phyloP scores from a whole-genome alignment of 1,140 invertebrate species.

The Anoplophora glabripennis region DNA sequence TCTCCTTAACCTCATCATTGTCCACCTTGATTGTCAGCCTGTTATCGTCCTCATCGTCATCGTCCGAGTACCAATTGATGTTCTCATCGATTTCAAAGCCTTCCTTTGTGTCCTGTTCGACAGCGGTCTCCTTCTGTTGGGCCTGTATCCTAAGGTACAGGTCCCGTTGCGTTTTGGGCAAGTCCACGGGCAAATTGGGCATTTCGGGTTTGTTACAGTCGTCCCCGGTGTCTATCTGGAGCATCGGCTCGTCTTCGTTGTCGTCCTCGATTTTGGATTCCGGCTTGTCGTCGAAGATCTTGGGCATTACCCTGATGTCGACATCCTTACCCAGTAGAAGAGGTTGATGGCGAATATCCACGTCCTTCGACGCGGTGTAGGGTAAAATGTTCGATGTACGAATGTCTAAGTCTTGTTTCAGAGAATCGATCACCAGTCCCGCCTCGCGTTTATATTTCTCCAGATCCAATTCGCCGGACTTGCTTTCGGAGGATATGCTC shows the following conservation, averaged over 20 bases:
- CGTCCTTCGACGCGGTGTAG: slow-evolving; percentile 39
- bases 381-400: slow-evolving; percentile 19
- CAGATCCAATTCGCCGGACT: slow-evolving; percentile 4
- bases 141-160: slow-evolving; percentile 67
- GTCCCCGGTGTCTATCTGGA: slow-evolving; percentile 24
- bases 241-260: slow-evolving; percentile 23
- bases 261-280: slow-evolving; percentile 39
- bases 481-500: not conserved
- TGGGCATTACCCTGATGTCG: slow-evolving; percentile 48
- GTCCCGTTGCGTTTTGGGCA: slow-evolving; percentile 67
- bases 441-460: slow-evolving; percentile 26
- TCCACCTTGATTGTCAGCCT: slow-evolving; percentile 44
- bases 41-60: slow-evolving; percentile 57
- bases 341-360: slow-evolving; percentile 7
- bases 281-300: slow-evolving; percentile 35
- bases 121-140: slow-evolving; percentile 56
- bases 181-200: slow-evolving; percentile 50
- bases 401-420: slow-evolving; percentile 35
- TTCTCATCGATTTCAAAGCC: slow-evolving; percentile 62
- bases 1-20: slow-evolving; percentile 37
- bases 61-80: slow-evolving; percentile 77
- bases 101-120: slow-evolving; percentile 52
- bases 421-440: slow-evolving; percentile 1
- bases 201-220: slow-evolving; percentile 32
- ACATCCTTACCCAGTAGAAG: slow-evolving; percentile 38